phyloP scores from a whole-genome alignment of 2,888 invertebrate species.

The Scaptomyza parva region DNA sequence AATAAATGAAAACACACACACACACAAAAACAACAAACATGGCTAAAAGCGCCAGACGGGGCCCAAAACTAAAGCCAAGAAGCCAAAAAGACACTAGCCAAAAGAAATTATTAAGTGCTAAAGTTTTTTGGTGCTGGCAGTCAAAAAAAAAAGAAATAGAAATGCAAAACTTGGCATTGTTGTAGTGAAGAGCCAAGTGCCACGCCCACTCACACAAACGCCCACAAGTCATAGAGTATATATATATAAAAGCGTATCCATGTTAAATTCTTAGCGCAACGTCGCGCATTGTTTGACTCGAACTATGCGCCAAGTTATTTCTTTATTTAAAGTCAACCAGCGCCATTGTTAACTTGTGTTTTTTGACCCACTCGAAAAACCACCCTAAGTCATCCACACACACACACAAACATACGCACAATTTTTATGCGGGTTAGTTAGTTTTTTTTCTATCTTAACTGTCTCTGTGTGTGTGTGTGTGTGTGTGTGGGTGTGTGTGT shows the following conservation, averaged over 20 bases:
- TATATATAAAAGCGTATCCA: slow-evolving; percentile 51
- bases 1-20: slow-evolving; percentile 49
- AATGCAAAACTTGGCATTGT: slow-evolving; percentile 61
- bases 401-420: slow-evolving; percentile 58
- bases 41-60: slow-evolving; percentile 30
- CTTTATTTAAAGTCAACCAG: slow-evolving; percentile 74
- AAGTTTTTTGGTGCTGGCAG: slow-evolving; percentile 64
- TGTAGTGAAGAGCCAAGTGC: slow-evolving; percentile 36
- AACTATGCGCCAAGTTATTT: slow-evolving; percentile 74
- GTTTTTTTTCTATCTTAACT: slow-evolving; percentile 55
- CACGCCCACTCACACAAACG: slow-evolving; percentile 33
- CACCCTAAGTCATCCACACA: slow-evolving; percentile 5
- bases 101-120: slow-evolving; percentile 65
- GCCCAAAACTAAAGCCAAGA: slow-evolving; percentile 28
- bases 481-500: background rate
- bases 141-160: slow-evolving; percentile 41
- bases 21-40: slow-evolving; percentile 53
- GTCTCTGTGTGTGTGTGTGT: background rate
- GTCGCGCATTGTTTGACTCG: slow-evolving; percentile 73
- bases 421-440: slow-evolving; percentile 54
- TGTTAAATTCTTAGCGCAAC: slow-evolving; percentile 67
- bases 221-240: slow-evolving; percentile 16
- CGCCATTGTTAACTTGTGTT: slow-evolving; percentile 58
- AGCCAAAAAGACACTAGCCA: slow-evolving; percentile 22
- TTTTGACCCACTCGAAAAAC: slow-evolving; percentile 44